phyloP scores from a whole-genome alignment of 2,888 invertebrate species.

The Drosophila nr. perissopoda region DNA sequence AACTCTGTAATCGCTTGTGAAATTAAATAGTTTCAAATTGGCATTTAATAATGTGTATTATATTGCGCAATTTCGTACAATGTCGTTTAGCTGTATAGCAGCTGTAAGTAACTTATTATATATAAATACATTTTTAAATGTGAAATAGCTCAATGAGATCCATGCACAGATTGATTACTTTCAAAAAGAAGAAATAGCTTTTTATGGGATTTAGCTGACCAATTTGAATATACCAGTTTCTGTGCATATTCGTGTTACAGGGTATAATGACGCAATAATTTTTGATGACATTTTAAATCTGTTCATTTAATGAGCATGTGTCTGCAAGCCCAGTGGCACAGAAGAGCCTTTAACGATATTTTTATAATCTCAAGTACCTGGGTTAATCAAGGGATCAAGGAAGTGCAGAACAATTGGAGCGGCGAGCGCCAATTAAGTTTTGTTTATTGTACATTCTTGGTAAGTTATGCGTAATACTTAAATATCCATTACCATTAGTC shows the following conservation, averaged over 20 bases:
- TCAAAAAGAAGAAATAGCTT: neutral
- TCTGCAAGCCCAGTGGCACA: slow-evolving; percentile 24
- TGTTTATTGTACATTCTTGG: slow-evolving; percentile 37
- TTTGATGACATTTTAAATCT: slow-evolving; percentile 43
- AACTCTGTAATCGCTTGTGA: slow-evolving; percentile 9
- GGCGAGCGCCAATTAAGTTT: slow-evolving; percentile 50
- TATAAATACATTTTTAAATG: neutral
- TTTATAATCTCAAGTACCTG: slow-evolving; percentile 65
- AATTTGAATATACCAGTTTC: neutral
- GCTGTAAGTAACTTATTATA: neutral
- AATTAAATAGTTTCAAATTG: slow-evolving; percentile 13
- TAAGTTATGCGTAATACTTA: slow-evolving; percentile 40
- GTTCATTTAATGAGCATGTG: slow-evolving; percentile 55
- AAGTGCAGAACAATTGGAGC: neutral
- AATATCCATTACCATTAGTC: slow-evolving; percentile 4
- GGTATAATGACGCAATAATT: slow-evolving; percentile 24
- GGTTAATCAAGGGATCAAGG: slow-evolving; percentile 9
- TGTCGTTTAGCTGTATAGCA: neutral
- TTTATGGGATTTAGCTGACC: neutral
- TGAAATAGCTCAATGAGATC: neutral
- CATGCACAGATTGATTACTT: neutral
- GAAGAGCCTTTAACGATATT: slow-evolving; percentile 55
- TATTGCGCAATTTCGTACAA: neutral
- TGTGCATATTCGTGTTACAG: neutral
- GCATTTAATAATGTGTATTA: slow-evolving; percentile 16